phyloP scores from a whole-genome alignment of 1,140 invertebrate genomes.

The Drosophila kanapiae region DNA sequence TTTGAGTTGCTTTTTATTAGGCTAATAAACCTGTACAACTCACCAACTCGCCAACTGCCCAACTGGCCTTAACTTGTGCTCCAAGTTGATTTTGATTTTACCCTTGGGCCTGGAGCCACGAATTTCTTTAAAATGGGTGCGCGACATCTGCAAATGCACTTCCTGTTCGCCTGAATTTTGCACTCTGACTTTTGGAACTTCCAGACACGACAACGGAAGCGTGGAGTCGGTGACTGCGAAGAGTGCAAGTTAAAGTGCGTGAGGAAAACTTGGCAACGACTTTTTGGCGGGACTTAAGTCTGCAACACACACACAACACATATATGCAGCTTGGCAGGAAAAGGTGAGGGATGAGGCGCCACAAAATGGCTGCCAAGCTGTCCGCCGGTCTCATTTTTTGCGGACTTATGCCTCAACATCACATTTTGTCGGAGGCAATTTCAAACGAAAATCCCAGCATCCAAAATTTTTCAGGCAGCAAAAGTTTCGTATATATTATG shows the following conservation, averaged over 20 bases:
- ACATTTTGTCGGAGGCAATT: constrained; percentile 54
- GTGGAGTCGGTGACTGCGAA: constrained; percentile 1
- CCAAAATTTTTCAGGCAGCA: constrained; percentile 24
- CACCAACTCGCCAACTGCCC: too few relatives aligned
- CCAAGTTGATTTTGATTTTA: not conserved
- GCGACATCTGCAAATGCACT: constrained; percentile 14
- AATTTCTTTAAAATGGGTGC: constrained; percentile 10
- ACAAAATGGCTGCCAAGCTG: constrained; percentile 4
- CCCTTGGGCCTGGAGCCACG: not conserved
- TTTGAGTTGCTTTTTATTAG: too few relatives aligned
- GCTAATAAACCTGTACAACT: too few relatives aligned
- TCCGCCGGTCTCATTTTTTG: constrained; percentile 25
- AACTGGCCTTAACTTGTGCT: too few relatives aligned
- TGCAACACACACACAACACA: not conserved
- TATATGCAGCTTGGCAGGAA: not conserved
- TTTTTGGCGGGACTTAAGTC: constrained; percentile 13
- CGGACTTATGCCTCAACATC: constrained; percentile 50
- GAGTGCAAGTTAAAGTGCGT: constrained; percentile 37
- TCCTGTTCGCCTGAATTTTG: constrained; percentile 3
- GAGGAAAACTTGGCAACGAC: constrained; percentile 18
- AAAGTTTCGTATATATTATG: constrained; percentile 65
- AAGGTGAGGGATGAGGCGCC: too few relatives aligned
- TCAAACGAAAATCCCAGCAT: constrained; percentile 20
- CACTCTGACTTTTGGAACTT: constrained; percentile 24
- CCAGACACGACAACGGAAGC: not conserved